Evolutionary conservation across 2,797 vertebrate species (phyloP).

Genomic region (Trichosurus vulpecula): DNA sequence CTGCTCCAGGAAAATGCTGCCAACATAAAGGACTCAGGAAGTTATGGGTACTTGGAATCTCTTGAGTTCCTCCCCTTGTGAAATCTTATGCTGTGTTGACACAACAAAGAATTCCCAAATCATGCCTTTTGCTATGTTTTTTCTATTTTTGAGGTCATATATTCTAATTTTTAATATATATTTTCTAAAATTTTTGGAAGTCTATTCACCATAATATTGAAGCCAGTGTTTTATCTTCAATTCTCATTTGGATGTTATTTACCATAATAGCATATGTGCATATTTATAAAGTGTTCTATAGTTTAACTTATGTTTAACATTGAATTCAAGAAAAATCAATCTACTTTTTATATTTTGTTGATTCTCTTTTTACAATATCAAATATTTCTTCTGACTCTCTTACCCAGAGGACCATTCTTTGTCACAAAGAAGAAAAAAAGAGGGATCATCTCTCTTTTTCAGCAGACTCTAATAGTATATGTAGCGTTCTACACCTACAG

Average conservation of each 20-base stretch:
- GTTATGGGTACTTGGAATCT: constrained; percentile 10
- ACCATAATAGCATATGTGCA: neutral
- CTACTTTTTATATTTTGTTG: neutral
- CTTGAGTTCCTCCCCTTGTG: neutral
- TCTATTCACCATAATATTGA: neutral
- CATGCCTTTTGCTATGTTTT: neutral
- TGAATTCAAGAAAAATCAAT: neutral
- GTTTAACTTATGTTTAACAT: neutral
- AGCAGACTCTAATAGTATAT: neutral
- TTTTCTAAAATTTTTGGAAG: neutral
- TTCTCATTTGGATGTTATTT: neutral
- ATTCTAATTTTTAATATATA: neutral
- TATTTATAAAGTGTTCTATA: neutral
- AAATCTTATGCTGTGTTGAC: constrained; percentile 8
- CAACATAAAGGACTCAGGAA: constrained; percentile 17
- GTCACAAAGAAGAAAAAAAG: neutral
- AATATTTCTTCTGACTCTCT: neutral
- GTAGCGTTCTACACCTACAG: neutral
- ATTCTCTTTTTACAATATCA: constrained; percentile 15
- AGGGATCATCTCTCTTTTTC: neutral
- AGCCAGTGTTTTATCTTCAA: constrained; percentile 16
- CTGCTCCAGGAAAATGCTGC: constrained; percentile 29
- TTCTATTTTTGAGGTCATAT: neutral
- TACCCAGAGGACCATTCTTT: neutral
- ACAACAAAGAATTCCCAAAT: neutral